phyloP scores from a whole-genome alignment of 2,888 invertebrate genomes.

The Hirtodrosophila histrioides region DNA sequence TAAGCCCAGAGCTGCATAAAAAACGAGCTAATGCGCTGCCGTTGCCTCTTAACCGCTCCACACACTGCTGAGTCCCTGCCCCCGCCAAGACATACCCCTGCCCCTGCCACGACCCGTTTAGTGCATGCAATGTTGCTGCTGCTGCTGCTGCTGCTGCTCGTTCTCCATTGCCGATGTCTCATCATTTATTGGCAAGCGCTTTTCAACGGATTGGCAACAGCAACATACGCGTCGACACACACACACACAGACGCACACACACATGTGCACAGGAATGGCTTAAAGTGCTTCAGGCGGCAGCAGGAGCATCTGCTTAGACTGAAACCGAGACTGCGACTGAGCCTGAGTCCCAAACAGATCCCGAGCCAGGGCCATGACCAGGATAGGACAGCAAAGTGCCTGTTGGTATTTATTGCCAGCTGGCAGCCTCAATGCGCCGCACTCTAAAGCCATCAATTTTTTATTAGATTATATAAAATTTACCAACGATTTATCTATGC shows the following conservation, averaged over 20 bases:
- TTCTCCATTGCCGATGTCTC: conserved; percentile 55
- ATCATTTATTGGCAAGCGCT: conserved; percentile 77
- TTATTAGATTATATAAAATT: conserved; percentile 82
- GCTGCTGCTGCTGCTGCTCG: conserved; percentile 17
- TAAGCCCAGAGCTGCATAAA: conserved; percentile 72
- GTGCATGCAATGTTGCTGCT: conserved; percentile 37
- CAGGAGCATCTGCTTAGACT: conserved; percentile 29
- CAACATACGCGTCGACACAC: conserved; percentile 39
- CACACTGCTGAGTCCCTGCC: neutral
- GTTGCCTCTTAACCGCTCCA: conserved; percentile 3
- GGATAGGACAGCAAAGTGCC: conserved; percentile 11
- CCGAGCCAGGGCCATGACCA: conserved; percentile 2
- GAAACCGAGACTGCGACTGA: conserved; percentile 8
- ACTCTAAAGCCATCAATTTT: conserved; percentile 75
- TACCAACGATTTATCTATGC: conserved; percentile 78
- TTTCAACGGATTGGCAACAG: conserved; percentile 72
- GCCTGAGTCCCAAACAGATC: conserved; percentile 1
- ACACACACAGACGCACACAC: conserved; percentile 20
- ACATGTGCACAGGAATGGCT: conserved; percentile 35
- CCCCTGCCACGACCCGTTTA: conserved; percentile 1
- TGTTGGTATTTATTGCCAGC: conserved; percentile 71
- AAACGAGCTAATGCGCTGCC: conserved; percentile 67
- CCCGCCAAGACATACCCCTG: neutral
- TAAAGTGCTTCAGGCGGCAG: conserved; percentile 35
- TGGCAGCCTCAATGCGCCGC: conserved; percentile 53